phyloP scores from a whole-genome alignment of 2,113 vertebrate species.

The Chauna torquata region DNA sequence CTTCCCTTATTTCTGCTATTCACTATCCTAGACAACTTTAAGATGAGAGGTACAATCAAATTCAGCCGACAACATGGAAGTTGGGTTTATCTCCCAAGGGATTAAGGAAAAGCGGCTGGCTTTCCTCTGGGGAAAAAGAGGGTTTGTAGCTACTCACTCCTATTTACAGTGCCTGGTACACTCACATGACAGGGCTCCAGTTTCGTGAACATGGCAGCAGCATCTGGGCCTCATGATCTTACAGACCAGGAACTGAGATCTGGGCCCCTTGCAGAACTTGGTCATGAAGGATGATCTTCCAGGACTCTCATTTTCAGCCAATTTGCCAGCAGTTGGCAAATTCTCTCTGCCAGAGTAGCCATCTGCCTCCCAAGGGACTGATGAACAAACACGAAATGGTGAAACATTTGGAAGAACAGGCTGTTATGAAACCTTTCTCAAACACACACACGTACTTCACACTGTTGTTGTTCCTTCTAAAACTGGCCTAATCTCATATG shows the following conservation, averaged over 20 bases:
- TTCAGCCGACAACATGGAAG: not conserved
- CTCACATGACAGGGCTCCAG: not conserved
- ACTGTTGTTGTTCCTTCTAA: not conserved
- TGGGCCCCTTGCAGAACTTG: not conserved
- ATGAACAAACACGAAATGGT: not conserved
- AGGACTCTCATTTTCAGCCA: not conserved
- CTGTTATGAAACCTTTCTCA: not conserved
- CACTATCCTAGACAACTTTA: not conserved
- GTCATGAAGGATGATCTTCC: not conserved
- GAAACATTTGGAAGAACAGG: not conserved
- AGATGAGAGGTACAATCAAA: not conserved
- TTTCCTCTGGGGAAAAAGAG: not conserved
- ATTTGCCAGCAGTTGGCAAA: not conserved
- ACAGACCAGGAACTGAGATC: not conserved
- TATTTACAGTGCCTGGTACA: not conserved
- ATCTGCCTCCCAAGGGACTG: not conserved
- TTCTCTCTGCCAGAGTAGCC: not conserved
- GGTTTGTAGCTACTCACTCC: not conserved
- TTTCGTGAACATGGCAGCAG: not conserved
- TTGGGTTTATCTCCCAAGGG: not conserved
- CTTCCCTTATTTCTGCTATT: not conserved
- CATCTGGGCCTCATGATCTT: not conserved
- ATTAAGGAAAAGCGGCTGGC: not conserved
- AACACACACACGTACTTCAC: not conserved
- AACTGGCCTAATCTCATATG: not conserved